Evolutionary conservation across 2,113 vertebrate genomes (phyloP).

Genomic region (Rhinoderma darwinii): DNA sequence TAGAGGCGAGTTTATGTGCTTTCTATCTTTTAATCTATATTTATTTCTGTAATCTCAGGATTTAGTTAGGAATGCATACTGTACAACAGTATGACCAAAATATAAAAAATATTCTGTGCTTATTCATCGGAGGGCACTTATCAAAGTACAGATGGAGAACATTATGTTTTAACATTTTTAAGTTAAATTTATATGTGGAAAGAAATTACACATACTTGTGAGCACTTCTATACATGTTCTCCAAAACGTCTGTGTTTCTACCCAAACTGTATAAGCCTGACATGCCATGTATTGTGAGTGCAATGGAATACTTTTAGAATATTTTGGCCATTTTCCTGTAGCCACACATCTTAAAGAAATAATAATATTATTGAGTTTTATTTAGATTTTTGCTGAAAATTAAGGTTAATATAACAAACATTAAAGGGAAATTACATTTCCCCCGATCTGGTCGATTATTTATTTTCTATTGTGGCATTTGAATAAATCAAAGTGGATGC

Average conservation of each 20-base stretch:
- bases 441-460: neutral
- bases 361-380: neutral
- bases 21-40: neutral
- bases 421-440: neutral
- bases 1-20: slow-evolving; percentile 13
- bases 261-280: neutral
- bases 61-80: neutral
- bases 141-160: neutral
- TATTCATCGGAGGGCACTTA: neutral
- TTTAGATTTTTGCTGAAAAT: neutral
- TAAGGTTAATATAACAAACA: neutral
- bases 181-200: no score
- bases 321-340: neutral
- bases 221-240: neutral
- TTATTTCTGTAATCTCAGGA: neutral
- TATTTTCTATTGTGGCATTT: neutral
- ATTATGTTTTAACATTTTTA: neutral
- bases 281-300: neutral
- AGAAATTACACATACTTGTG: no score
- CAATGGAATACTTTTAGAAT: no score
- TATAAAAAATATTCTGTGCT: slow-evolving; percentile 35
- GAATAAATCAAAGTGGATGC: no score
- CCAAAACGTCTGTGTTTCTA: neutral
- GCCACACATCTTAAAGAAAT: neutral
- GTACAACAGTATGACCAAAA: neutral